phyloP scores from a whole-genome alignment of 2,113 vertebrate genomes.

The Conger conger region DNA sequence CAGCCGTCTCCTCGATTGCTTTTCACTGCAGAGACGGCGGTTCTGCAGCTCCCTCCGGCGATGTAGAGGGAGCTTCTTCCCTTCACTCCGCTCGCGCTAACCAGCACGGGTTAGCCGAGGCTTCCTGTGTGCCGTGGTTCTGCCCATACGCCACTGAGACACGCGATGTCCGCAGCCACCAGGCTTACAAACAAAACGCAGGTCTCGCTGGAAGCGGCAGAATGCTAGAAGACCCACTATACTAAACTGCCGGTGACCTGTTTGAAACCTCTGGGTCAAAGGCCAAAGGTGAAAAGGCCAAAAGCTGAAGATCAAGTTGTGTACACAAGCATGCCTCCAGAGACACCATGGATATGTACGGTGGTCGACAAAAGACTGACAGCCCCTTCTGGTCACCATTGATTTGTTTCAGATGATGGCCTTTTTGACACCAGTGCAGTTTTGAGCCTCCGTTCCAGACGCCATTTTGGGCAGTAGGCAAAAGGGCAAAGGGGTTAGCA shows the following conservation, averaged over 20 bases:
- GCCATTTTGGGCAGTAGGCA: background rate
- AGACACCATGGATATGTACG: background rate
- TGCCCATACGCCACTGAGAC: background rate
- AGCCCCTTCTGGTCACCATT: too few species aligned
- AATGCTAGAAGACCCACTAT: too few species aligned
- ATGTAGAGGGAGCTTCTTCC: background rate
- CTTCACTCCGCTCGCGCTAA: background rate
- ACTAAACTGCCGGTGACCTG: too few species aligned
- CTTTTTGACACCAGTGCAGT: background rate
- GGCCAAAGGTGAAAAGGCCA: background rate
- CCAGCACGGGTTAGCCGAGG: background rate
- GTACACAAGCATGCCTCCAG: background rate
- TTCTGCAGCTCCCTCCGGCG: background rate
- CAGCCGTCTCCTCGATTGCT: background rate
- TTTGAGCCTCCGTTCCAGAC: background rate
- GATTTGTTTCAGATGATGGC: background rate
- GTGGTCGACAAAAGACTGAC: background rate
- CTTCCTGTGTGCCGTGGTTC: background rate
- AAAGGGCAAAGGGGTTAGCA: slow-evolving; percentile 20
- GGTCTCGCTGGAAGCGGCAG: too few species aligned
- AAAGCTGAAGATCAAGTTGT: background rate
- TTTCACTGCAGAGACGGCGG: background rate
- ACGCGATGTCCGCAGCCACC: background rate
- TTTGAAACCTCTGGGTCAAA: background rate
- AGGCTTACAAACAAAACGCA: background rate